Evolutionary conservation across 2,797 vertebrate genomes (phyloP).

Genomic region (Sylvilagus floridanus): DNA sequence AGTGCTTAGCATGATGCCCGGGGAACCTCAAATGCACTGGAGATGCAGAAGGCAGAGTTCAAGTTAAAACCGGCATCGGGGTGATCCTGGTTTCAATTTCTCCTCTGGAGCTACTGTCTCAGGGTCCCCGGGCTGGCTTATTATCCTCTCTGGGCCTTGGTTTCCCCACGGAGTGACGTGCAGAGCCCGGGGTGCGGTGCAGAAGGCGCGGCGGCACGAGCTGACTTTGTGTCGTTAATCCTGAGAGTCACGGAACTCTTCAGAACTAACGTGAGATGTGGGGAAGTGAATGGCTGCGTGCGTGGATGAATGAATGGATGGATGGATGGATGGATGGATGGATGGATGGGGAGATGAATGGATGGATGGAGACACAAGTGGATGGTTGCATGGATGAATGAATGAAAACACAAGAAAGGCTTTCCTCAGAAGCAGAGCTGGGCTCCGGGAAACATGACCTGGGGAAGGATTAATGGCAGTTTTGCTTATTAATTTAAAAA

Average conservation of each 20-base stretch:
- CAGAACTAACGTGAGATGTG: not conserved
- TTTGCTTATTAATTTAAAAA: not conserved
- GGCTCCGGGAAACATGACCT: not conserved
- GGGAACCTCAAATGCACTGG: not conserved
- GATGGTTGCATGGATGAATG: not conserved
- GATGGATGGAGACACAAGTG: not conserved
- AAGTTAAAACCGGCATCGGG: not conserved
- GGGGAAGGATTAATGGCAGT: not conserved
- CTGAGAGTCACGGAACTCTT: not conserved
- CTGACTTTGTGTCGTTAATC: not conserved
- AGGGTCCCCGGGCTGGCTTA: not conserved
- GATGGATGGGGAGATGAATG: too few species aligned
- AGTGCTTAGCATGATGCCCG: rapidly evolving
- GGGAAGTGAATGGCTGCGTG: too few species aligned
- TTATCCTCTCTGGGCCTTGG: not conserved
- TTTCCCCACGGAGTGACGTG: not conserved
- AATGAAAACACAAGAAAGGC: not conserved
- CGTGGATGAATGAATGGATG: too few species aligned
- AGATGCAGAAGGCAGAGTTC: not conserved
- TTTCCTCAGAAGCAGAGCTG: not conserved
- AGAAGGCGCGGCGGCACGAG: not conserved
- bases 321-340: too few species aligned
- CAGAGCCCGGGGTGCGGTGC: rapidly evolving
- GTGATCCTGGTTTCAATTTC: not conserved
- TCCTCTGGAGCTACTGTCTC: not conserved